Base-by-base conservation (phyloP, 2,888 invertebrate species). In the Ganaspis brasiliensis region DNA sequence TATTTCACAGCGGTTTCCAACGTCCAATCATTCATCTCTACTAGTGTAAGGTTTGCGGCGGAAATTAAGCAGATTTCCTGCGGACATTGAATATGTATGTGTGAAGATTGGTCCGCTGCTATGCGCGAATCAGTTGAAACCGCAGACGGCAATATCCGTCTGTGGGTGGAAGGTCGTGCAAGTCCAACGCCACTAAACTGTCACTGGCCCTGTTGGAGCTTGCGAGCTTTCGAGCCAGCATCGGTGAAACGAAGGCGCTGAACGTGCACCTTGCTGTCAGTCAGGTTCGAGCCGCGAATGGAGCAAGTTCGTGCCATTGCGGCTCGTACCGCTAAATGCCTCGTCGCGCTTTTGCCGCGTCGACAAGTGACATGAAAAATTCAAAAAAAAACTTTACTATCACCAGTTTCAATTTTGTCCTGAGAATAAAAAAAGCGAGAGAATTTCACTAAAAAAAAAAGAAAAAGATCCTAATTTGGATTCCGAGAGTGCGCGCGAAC, bases 211-310 rank as follows among this genome's bases (percentile, higher is more conserved):
- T 67, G 45, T 67, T 40, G 9, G 37, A 63, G 63, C 37, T 63
- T 63, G 31, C 63, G 63, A 40, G 63, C 21, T 63, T 45, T 37
- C 56, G 45, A 49, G 45, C 26, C 37, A 40, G 63, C 16, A 67
- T 24, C 67, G 45, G 45, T 45, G 45, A 67, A 45, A 49, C 67
- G 67, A 45, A n/a, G 24, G 26, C 40, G 73, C 74, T 55, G 73
- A 74, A 72, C 57, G 78, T 77, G 75, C 77, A 77, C 78, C 77
- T 57, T 74, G 67, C 80, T 77, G 84, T 87, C 87, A 87, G 88
- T 88, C 82, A 84, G 86, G 82, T 82, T 82, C 82, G 85, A 85
- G 84, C 86, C 87, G 84, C 84, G 86, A 82, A 80, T 82, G 84
- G 85, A 85, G 85, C 78, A 85, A 67, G 67, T 40, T 67, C 67